A percentile compares a stretch with the other conserved stretches of the same genome.
Evolutionary conservation across 2,888 invertebrate species (phyloP).

Genomic region (Penaeus monodon): DNA sequence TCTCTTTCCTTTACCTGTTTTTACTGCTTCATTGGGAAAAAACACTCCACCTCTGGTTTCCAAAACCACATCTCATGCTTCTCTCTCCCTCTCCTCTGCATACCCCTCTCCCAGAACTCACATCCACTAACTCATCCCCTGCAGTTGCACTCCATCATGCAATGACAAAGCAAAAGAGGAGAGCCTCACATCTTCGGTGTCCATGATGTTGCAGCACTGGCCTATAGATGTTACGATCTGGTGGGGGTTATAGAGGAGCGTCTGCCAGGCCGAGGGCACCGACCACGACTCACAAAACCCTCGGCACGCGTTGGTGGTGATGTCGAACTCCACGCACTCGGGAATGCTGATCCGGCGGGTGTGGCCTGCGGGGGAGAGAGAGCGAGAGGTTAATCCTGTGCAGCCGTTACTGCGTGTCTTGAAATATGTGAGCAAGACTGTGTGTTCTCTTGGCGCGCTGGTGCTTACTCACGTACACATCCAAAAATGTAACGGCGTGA

Average conservation of each 20-base stretch:
- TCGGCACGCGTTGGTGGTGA: constrained; percentile 88
- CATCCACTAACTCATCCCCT: no score
- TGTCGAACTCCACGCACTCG: constrained; percentile 85
- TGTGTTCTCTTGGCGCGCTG: not conserved
- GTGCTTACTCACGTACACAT: no score
- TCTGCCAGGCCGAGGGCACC: constrained; percentile 79
- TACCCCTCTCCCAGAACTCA: not conserved
- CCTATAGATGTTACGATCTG: constrained; percentile 84
- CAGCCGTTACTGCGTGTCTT: not conserved
- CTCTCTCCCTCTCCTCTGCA: no score
- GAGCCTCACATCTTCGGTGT: constrained; percentile 83
- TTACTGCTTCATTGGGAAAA: no score
- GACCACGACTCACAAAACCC: constrained; percentile 91
- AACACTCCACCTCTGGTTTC: no score
- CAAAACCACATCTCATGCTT: no score
- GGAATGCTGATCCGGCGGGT: constrained; percentile 85
- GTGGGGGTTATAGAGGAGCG: constrained; percentile 70
- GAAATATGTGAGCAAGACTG: not conserved
- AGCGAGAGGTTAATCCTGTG: not conserved
- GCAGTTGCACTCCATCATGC: no score
- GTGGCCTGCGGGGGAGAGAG: constrained; percentile 75
- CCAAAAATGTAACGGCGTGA: no score
- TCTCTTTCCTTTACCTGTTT: no score
- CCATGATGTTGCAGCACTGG: constrained; percentile 91
- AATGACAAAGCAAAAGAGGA: constrained; percentile 68